Base-by-base conservation (phyloP, 1,140 invertebrate genomes). In the Ceratitis capitata region DNA sequence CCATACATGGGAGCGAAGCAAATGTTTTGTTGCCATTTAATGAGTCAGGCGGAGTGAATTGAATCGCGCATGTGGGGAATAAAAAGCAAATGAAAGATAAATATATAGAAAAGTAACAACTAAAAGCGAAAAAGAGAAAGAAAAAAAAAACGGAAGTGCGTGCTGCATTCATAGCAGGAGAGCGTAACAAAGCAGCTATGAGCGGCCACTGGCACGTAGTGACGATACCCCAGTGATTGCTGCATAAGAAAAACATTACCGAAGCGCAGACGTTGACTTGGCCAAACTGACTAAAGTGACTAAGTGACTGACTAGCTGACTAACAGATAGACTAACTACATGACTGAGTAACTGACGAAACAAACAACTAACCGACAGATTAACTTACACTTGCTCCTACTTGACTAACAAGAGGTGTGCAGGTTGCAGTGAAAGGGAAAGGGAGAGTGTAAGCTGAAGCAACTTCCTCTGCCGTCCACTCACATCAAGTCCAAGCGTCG, bases 11-110 rank as follows among this genome's bases (percentile, higher is more conserved):
- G 61, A n/a, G n/a, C n/a, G 23, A 14, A 69, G 47, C 19, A 6
- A 49, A 45, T 78, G 23, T 45, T n/a, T n/a, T 45, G 69, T 83
- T 83, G 82, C 14, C 45, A 19, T 53, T 49, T 83, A 83, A 49
- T 83, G 49, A 83, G 45, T n/a, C 6, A 35, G 49, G 82, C 49
- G 82, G 10, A 29, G 23, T 35, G n/a, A 23, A 83, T 10, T 14
- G 26, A 53, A 83, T 19, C 47, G 26, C 14, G 53, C 82, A 83
- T 83, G 82, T 19, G 2, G 39, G 10, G 69, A 83, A 83, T 83
- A 83, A 53, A 83, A 51, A 83, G 9, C 49, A 51, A 49, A 42
- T 47, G 49, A 49, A 47, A 26, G 39, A 47, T 16, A 47, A 82
- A 49, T n/a, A n/a, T n/a, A n/a, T 29, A 45, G 32, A 23, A 26